These are phyloP conservation scores for Anastatus disparis DNA, from an alignment of 1,140 invertebrate genomes.

Conservation along the genomic window DNA sequence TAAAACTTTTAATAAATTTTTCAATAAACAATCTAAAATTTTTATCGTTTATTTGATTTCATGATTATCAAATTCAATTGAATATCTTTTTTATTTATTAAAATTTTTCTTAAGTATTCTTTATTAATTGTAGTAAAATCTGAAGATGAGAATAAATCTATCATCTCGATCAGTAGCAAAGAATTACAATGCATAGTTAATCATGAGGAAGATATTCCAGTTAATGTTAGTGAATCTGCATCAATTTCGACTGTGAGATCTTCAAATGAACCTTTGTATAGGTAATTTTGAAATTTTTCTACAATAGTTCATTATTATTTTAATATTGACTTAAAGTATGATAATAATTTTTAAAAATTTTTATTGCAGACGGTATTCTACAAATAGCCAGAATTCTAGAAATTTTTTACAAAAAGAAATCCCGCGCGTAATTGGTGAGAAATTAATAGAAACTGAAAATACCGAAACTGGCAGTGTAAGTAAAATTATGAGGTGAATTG, in stretches of 20 bases:
- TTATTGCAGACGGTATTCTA: constrained; percentile 59
- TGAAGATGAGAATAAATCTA: constrained; percentile 80
- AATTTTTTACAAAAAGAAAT: constrained; percentile 51
- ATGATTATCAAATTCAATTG: constrained; percentile 52
- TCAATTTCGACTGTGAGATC: constrained; percentile 62
- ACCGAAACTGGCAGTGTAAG: constrained; percentile 90
- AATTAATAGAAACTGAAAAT: constrained; percentile 90
- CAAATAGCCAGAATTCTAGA: constrained; percentile 61
- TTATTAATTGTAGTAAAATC: not conserved
- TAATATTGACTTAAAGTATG: too few species aligned
- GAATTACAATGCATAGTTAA: constrained; percentile 76
- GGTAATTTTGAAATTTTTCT: constrained; percentile 58
- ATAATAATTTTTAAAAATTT: not conserved
- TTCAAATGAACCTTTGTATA: constrained; percentile 61
- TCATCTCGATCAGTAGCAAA: constrained; percentile 71
- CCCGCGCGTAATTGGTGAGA: constrained; percentile 66
- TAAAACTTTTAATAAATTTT: constrained; percentile 8
- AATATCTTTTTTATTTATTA: constrained; percentile 63
- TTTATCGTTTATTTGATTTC: too few species aligned
- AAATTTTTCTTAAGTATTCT: constrained; percentile 11
- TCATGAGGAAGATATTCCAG: constrained; percentile 69
- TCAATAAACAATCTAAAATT: not conserved
- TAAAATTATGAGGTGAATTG: constrained; percentile 43
- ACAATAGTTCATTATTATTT: too few species aligned
- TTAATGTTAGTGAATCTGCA: constrained; percentile 72